Base-by-base conservation (phyloP, 2,113 vertebrate genomes). In the Gobius niger region DNA sequence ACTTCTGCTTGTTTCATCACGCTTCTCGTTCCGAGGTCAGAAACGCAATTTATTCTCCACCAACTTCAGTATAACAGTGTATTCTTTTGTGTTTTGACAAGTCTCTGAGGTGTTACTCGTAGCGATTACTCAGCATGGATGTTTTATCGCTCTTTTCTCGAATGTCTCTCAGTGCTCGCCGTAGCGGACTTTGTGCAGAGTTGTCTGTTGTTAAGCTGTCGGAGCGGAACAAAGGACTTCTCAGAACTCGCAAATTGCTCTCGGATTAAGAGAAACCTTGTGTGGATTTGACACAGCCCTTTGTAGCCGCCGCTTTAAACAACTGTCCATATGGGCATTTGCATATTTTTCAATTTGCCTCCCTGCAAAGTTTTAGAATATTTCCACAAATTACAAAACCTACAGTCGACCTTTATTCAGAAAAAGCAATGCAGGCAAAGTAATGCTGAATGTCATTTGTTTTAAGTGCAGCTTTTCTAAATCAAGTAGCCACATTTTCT, bases 261-360 rank as follows among this genome's bases (percentile, higher is more conserved):
- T 63, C 47, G 73, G 82, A 90, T 88, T 87, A 88, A 77, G 77
- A 19, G n/a, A 79, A 83, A 81, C 71, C 44, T 68, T 76, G 70
- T 79, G 81, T 77, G 63, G 64, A 87, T 72, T 53, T 84, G 77
- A 75, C 18, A 74, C 18, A 68, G 16, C 69, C 66, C 72, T 77
- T 24, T 67, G 46, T 34, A 67, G 41, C 59, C 49, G 4, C 49
- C 67, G 60, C 50, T 54, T 44, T 76, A 78, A 77, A 19, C 51
- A 34, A 6, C 16, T 42, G 12, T 12, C 59, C 24, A 34, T 13
- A 64, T 41, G 12, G 59, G 70, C 60, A 67, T 69, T 65, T 60
- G 52, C 56, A 47, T 53, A 41, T 34, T 59, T 5, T 18, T 46
- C n/a, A 46, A 12, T 47, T 9, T 9, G 41, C 14, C 13, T 60